Evolutionary conservation across 30 jellyfish, hydroid and myxozoan genomes (phyloP), one percentile per base, ranked within the genome.

Genomic region (Aurelia aurita): DNA sequence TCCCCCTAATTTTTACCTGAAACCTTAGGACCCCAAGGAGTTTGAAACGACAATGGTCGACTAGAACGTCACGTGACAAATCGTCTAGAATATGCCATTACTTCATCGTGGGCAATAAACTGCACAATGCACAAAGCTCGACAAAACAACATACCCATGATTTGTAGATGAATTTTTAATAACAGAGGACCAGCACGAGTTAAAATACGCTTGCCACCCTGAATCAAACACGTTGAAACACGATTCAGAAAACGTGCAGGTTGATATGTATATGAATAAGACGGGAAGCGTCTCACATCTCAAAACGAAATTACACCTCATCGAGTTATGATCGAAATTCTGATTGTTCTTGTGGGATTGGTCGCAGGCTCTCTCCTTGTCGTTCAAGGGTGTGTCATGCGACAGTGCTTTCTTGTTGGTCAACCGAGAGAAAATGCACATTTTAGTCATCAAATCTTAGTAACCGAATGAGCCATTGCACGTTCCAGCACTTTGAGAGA

Each of bases 281-380:
- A 55, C 25, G 22, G 68, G 26, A 71, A 71, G 86, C 74, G 70
- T 44, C 39, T n/a, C 0, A 25, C 49, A 62, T 54, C 31, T 58
- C 74, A 54, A 67, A 67, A 18, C 53, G 58, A 67, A 67, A 45
- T 28, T 19, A 29, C 43, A 2, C 59, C 57, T 61, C 66, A 60
- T n/a, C 77, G 88, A 91, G 91, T 35, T 27, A 92, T 93, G 98
- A 87, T 93, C 84, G 98, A 93, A 84, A 54, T 82, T 32, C 61
- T 93, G 26, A 70, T 91, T 15, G 97, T 93, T 3, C 77, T 94
- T 66, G 93, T 87, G 18, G 96, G 93, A 32, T 86, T 93, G 58
- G 98, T 93, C 29, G 98, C 96, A 18, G 98, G 98, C 80, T 46
- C 92, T 64, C 93, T 93, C 88, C 90, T 93, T 80, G 89, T 93